Base-by-base conservation (phyloP, 1,140 invertebrate genomes). In the Batillaria attramentaria region DNA sequence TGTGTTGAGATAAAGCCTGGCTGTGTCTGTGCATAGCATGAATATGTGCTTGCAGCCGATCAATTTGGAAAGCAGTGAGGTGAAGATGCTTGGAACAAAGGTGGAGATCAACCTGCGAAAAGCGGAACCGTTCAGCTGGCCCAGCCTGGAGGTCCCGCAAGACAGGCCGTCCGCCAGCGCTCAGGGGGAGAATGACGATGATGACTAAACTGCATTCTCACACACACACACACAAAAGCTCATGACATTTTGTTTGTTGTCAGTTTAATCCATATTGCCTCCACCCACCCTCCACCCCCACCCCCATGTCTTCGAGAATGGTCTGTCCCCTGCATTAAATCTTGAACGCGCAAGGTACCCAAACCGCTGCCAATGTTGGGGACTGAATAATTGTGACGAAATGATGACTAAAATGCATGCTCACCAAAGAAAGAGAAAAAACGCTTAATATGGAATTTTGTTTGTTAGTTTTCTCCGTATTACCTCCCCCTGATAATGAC, bases 51-150 rank as follows among this genome's bases (percentile, higher is more conserved):
- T 87, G 35, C 84, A 92, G 91, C 81, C 90, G 13, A 91, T 93
- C 60, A 84, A 91, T 82, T 89, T 92, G 8, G 84, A 82, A 10
- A 85, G 94, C 75, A 95, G 95, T 86, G 92, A 91, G 82, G 95
- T 95, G 1, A 93, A 93, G 24, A 96, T 99, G 94, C 92, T 95
- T 81, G 95, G 95, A 69, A 95, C 97, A n/a, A 99, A 99, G 94
- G 94, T 99, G 31, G 98, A 99, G 92, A 95, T 99, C 18, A 97
- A 95, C 85, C 87, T 99, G 85, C 95, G 94, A 80, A 99, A 99
- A 92, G 94, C 93, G 1, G 95, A 97, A 85, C 92, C 94, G 3
- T 94, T 95, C 31, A 94, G 94, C 68, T 99, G 98, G 98, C 66
- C 87, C 10, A 70, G 79, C 18, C 46, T 89, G 46, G 89, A 88